Evolutionary conservation across 2,888 invertebrate genomes (phyloP).

Genomic region (Clostera curtula): DNA sequence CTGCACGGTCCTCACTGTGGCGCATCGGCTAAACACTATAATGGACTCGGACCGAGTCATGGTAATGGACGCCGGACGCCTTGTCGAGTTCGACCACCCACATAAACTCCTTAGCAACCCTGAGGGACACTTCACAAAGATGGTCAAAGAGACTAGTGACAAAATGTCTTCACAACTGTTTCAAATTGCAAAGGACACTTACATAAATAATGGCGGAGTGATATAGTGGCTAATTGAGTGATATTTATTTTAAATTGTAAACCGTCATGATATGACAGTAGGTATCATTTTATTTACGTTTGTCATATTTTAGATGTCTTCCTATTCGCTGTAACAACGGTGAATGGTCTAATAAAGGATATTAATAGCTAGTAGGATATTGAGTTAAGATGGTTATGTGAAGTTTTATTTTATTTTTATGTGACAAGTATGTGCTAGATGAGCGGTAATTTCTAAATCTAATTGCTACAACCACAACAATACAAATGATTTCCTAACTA

Average conservation of each 20-base stretch:
- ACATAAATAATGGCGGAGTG: slow-evolving; percentile 49
- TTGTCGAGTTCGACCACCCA: slow-evolving; percentile 84
- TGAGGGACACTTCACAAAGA: slow-evolving; percentile 77
- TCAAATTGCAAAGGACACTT: slow-evolving; percentile 62
- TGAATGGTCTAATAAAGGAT: too few species aligned
- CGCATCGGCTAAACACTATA: slow-evolving; percentile 92
- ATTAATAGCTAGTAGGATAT: too few species aligned
- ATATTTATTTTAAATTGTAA: slow-evolving; percentile 2
- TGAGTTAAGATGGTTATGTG: too few species aligned
- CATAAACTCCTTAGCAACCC: slow-evolving; percentile 76
- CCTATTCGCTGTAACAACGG: too few species aligned
- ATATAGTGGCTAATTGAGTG: slow-evolving; percentile 31
- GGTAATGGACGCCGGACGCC: slow-evolving; percentile 88
- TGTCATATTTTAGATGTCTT: too few species aligned
- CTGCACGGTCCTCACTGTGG: slow-evolving; percentile 93
- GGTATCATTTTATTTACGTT: slow-evolving; percentile 2
- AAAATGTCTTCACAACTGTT: slow-evolving; percentile 64
- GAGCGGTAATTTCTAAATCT: too few species aligned
- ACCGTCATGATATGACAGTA: neutral
- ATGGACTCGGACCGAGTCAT: slow-evolving; percentile 94
- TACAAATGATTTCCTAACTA: too few species aligned
- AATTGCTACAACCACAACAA: too few species aligned
- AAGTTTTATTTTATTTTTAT: too few species aligned
- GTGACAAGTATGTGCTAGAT: too few species aligned
- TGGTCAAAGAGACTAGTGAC: slow-evolving; percentile 82